A percentile compares a stretch with the other conserved stretches of the same genome.
phyloP scores from a whole-genome alignment of 2,888 invertebrate species.

The Campopleginae sp. region DNA sequence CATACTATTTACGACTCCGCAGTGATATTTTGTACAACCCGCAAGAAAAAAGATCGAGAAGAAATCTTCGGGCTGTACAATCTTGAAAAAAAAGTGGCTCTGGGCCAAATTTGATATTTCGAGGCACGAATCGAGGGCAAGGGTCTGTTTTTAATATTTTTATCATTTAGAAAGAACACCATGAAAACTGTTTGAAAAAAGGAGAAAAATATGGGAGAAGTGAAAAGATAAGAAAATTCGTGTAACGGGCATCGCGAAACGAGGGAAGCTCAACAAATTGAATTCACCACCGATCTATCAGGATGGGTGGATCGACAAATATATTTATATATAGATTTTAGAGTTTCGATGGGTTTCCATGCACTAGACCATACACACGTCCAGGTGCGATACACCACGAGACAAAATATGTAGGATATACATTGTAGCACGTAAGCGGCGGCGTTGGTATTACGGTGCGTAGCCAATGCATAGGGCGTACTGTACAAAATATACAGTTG shows the following conservation, averaged over 20 bases:
- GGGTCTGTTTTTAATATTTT: too few relatives aligned
- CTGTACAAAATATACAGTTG: slow-evolving; percentile 36
- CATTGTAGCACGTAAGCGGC: slow-evolving; percentile 38
- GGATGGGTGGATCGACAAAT: not conserved
- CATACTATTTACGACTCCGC: slow-evolving; percentile 7
- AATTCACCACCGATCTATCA: slow-evolving; percentile 46
- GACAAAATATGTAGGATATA: slow-evolving; percentile 22
- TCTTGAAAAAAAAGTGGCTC: too few relatives aligned
- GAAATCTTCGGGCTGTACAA: not conserved
- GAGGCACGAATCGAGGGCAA: too few relatives aligned
- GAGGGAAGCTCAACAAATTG: slow-evolving; percentile 41
- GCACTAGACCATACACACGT: not conserved
- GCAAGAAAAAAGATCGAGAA: not conserved
- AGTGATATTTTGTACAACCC: not conserved
- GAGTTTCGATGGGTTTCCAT: slow-evolving; percentile 12
- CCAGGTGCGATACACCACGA: not conserved
- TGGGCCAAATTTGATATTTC: too few relatives aligned
- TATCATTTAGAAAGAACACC: not conserved
- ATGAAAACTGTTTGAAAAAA: not conserved
- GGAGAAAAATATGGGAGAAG: not conserved
- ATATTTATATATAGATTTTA: not conserved
- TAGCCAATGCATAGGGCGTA: slow-evolving; percentile 21
- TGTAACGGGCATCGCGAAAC: slow-evolving; percentile 25
- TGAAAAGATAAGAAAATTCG: not conserved
- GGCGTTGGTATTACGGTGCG: slow-evolving; percentile 47